Percentiles rank a stretch among this genome's conserved stretches.
Evolutionary conservation across 1,140 invertebrate species (phyloP).

Genomic region (Bombus turneri): DNA sequence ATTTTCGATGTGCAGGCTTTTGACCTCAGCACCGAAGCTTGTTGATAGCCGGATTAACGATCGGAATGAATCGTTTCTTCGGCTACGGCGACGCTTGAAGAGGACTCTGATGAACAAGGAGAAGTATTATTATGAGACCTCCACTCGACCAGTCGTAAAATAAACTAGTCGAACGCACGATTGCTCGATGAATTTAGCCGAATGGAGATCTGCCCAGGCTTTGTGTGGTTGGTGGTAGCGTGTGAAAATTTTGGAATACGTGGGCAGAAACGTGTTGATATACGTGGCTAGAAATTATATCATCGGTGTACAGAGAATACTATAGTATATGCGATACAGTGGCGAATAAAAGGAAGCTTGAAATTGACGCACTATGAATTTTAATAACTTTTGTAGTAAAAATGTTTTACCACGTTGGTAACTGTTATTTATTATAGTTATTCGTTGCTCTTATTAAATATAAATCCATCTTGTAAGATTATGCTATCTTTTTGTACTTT

Average conservation of each 20-base stretch:
- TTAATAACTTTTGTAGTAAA: no score
- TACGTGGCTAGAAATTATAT: no score
- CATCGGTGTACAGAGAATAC: no score
- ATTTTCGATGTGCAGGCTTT: not conserved
- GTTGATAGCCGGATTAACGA: not conserved
- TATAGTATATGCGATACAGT: no score
- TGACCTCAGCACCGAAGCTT: not conserved
- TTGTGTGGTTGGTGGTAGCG: not conserved
- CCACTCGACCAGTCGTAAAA: conserved; percentile 6
- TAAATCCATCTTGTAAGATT: no score
- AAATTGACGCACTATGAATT: no score
- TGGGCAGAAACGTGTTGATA: no score
- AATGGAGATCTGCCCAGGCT: not conserved
- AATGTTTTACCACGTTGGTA: no score
- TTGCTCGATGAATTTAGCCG: not conserved
- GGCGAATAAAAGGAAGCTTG: no score
- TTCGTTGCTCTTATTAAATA: no score
- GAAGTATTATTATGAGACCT: conserved; percentile 6
- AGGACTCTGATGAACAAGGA: conserved; percentile 1
- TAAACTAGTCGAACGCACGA: conserved; percentile 1
- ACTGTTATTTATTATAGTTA: no score
- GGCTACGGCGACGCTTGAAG: not conserved
- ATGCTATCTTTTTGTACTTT: no score
- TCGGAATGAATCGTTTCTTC: not conserved
- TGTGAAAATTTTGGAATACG: not conserved